Percentiles rank a stretch among this genome's conserved stretches.
Conservation (phyloP, 2,113 vertebrate genomes). For the Podocnemis expansa region DNA sequence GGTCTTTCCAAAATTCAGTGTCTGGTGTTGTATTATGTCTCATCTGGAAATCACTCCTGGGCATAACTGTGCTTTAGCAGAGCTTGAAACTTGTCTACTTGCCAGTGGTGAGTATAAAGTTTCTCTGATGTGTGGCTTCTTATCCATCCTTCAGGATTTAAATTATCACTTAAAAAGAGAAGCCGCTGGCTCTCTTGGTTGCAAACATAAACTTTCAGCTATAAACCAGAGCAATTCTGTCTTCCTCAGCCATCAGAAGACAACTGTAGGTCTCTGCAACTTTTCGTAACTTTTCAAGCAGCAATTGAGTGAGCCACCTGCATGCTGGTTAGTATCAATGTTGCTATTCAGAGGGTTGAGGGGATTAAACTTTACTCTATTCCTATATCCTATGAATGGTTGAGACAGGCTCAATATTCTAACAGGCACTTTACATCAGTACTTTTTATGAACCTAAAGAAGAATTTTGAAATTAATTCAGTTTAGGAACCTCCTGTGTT, state of each 20-base stretch:
- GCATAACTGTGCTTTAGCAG: not conserved
- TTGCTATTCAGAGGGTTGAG: not conserved
- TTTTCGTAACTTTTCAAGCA: not conserved
- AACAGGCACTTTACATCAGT: not conserved
- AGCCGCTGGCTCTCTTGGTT: not conserved
- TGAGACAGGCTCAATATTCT: not conserved
- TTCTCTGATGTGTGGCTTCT: not conserved
- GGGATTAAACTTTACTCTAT: not conserved
- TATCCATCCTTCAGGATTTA: not conserved
- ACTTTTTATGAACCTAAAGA: not conserved
- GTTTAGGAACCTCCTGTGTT: not conserved
- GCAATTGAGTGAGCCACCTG: not conserved
- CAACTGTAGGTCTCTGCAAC: not conserved
- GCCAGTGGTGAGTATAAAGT: not conserved
- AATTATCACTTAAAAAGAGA: not conserved
- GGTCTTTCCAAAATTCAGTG: not conserved
- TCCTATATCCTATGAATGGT: not conserved
- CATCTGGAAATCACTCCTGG: not conserved
- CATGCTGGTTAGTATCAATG: rapidly evolving
- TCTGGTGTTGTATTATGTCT: not conserved
- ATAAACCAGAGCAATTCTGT: not conserved
- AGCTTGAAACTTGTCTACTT: not conserved
- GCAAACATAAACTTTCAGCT: not conserved
- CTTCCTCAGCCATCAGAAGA: not conserved
- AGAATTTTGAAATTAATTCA: slow-evolving; percentile 2